Base-by-base conservation (phyloP, 2,797 vertebrate genomes). In the Esox masquinongy region DNA sequence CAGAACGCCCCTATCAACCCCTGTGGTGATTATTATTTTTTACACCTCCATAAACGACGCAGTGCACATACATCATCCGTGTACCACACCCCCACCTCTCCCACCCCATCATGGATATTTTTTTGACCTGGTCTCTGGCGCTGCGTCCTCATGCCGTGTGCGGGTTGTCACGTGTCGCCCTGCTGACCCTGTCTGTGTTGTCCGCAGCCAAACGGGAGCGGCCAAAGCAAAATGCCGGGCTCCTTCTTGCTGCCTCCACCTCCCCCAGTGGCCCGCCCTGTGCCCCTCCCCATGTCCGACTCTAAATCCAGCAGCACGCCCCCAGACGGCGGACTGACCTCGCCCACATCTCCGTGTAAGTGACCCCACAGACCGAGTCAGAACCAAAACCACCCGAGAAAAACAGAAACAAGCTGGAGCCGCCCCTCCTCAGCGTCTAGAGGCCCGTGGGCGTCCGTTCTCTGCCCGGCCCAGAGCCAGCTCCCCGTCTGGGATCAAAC, bases 271-370 rank as follows among this genome's bases (percentile, higher is more conserved):
- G 94, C 95, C 91, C 94, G 95, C 88, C 95, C 95, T 85, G 92
- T 95, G 93, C 95, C 95, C 94, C 95, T 95, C 92, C 93, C 95
- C 91, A 94, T 95, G 93, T 91, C 94, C 91, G 95, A 95, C 92
- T 92, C 95, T 92, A 95, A 89, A 86, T 79, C 86, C 86, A 86
- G 88, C 86, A 87, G 83, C 88, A 89, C 85, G 74, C 88, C 88
- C 85, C 88, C 84, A 69, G 95, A 94, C 92, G 94, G 93, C 91
- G 94, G 93, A 94, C 91, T 93, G 80, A 91, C 92, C 88, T 88
- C 95, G 86, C 93, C 93, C 92, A 89, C 94, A 75, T 95, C 94
- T 91, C 94, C 95, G 92, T 94, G 95, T 95, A 95, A 96, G 95
- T 96, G 93, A 91, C 90, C 61, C 82, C 89, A 89, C 90, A 89